Base-by-base conservation (phyloP, 1,140 invertebrate genomes). In the Homalodisca vitripennis region DNA sequence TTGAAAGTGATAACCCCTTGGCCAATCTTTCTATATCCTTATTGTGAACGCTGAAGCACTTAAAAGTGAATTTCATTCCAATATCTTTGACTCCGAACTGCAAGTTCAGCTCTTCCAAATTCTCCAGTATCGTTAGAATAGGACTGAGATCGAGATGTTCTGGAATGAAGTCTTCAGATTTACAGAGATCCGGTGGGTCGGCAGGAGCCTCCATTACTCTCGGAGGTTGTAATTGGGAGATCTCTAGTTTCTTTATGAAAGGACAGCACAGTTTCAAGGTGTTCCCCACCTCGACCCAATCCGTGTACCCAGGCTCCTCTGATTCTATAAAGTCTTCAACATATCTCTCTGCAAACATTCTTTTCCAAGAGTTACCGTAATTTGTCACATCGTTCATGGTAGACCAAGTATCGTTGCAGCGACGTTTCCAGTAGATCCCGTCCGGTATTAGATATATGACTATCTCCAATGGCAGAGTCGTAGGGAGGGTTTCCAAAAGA, bases 371-470 rank as follows among this genome's bases (percentile, higher is more conserved):
- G 3, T 69, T 71, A 53, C 79, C 69, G 67, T 80, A 70, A 3
- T 77, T 51, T 20, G 64, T 57, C 0, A 78, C 66, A 2, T 79
- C 73, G 6, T 74, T 55, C 1, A 80, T 73, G 22, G 72, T 67
- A 31, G 76, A 67, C 63, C 75, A 80, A 62, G 79, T 78, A 30
- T 73, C 70, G 67, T 74, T 74, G 0, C 78, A 75, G 17, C 74
- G 74, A 17, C 80, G 76, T 72, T 78, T 70, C 81, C 81, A 82
- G 71, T 79, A 82, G 64, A 77, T 67, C 14, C 80, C 79, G 31
- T 78, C 68, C 0, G 73, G 66, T 41, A 82, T 77, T 24, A 71
- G 70, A 47, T 66, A 72, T 26, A 80, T 77, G 1, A 73, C 71
- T 34, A 80, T 20, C 0, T 80, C 73, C 30, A 82, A 76, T 1